Evolutionary conservation across 2,113 vertebrate genomes (phyloP), one percentile per base, ranked within the genome.

Genomic region (Vireo altiloquus): DNA sequence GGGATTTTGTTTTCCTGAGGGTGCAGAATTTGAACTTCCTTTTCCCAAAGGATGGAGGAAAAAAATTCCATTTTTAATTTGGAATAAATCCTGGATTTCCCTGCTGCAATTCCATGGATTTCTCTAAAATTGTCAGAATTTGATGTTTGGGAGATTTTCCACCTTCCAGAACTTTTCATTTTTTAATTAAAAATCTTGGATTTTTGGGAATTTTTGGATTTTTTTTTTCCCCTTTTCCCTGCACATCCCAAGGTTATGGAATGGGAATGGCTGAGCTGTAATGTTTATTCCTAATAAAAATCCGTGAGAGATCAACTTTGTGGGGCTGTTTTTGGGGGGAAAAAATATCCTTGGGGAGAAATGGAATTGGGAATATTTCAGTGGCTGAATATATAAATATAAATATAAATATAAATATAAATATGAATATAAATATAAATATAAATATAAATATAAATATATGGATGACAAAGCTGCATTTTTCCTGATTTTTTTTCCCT

Each of bases 281-380:
- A 91, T 80, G 42, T 92, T 92, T 79, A 79, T 94, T 90, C 88
- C 40, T 61, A 92, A 96, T 96, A 94, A 97, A 97, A 59, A 57
- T 44, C 75, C 71, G 20, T 75, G 13, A 42, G 47, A 39, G 39
- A 39, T 31, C 6, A 1, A 49, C n/a, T 87, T 87, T 69, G 27
- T 71, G 75, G 57, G 70, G 35, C 20, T 78, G 27, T 77, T 82
- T 28, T 60, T 76, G 50, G 63, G 57, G 57, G 57, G 28, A 54
- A 44, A 42, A 47, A 72, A 30, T 63, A 30, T 63, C 44, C 1
- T 10, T 25, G 80, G 31, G 61, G 21, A 54, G 33, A 37, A 74
- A 27, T 6, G 21, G 19, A 31, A 22, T 19, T 47, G 59, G 35
- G 14, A 57, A 19, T 27, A 25, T 46, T 46, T 35, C 54, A 8